Evolutionary conservation across 2,888 invertebrate genomes (phyloP).

Genomic region (Elgonia sp.): DNA sequence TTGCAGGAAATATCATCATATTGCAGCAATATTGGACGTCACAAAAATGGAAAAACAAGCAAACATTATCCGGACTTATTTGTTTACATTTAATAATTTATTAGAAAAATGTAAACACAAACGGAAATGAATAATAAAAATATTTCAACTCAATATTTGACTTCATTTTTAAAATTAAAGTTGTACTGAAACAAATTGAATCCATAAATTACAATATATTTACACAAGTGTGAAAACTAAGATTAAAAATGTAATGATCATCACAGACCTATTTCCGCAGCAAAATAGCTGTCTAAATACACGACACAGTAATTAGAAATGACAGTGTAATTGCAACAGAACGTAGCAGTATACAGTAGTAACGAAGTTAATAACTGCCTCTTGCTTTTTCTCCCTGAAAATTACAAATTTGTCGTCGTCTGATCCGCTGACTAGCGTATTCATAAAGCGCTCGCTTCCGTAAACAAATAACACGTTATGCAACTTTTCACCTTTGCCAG

Average conservation of each 20-base stretch:
- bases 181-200: not conserved
- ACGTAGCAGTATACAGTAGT: constrained; percentile 22
- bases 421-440: constrained; percentile 48
- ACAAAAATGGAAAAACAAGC: no score
- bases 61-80: no score
- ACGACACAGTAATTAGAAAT: constrained; percentile 44
- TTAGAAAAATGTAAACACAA: not conserved
- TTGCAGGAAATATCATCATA: no score
- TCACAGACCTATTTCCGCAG: constrained; percentile 30
- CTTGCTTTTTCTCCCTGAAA: constrained; percentile 34
- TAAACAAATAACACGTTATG: constrained; percentile 36
- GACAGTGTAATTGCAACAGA: constrained; percentile 51
- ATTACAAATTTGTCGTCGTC: constrained; percentile 45
- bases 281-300: constrained; percentile 41
- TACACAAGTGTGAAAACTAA: not conserved
- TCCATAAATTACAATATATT: not conserved
- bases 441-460: constrained; percentile 39
- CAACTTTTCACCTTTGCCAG: constrained; percentile 13
- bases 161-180: not conserved
- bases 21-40: no score
- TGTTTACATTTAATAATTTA: not conserved
- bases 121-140: not conserved
- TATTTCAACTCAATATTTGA: no score
- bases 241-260: constrained; percentile 16
- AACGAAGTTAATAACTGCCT: constrained; percentile 56